Conservation (phyloP, 2,888 invertebrate genomes). For the Monopis laevigella region DNA sequence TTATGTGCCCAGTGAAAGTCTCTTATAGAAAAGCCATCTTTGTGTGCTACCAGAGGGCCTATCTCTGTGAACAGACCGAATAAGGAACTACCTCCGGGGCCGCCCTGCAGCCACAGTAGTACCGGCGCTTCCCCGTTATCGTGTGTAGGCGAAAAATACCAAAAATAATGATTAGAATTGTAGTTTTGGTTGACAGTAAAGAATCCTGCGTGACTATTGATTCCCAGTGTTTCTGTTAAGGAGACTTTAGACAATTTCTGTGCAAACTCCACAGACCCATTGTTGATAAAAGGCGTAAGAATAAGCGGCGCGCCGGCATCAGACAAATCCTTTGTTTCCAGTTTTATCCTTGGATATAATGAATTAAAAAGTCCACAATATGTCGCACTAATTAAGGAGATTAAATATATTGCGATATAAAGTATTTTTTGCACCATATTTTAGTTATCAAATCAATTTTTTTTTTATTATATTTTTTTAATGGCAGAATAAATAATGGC, state of each 20-base stretch:
- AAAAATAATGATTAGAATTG: constrained; percentile 70
- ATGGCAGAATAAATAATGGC: no score
- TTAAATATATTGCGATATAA: no score
- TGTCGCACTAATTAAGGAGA: no score
- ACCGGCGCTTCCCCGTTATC: constrained; percentile 49
- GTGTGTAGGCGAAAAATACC: constrained; percentile 69
- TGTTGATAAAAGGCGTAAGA: constrained; percentile 66
- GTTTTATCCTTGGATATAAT: constrained; percentile 41
- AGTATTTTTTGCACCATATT: no score
- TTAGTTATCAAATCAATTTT: no score
- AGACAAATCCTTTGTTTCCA: constrained; percentile 25
- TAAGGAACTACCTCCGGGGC: constrained; percentile 64
- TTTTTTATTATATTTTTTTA: no score
- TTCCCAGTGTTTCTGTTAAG: constrained; percentile 39
- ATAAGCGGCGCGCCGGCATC: constrained; percentile 56
- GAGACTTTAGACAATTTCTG: constrained; percentile 42
- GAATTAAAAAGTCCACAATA: constrained; percentile 28
- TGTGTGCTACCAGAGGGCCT: constrained; percentile 63
- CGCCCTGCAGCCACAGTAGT: constrained; percentile 68
- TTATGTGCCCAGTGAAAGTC: constrained; percentile 68
- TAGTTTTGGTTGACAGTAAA: constrained; percentile 67
- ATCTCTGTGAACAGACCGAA: constrained; percentile 68
- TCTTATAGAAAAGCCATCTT: constrained; percentile 38
- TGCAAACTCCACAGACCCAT: constrained; percentile 55
- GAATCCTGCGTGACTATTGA: constrained; percentile 69